Base-by-base conservation (phyloP, 1,140 invertebrate genomes). In the Dreissena polymorpha region DNA sequence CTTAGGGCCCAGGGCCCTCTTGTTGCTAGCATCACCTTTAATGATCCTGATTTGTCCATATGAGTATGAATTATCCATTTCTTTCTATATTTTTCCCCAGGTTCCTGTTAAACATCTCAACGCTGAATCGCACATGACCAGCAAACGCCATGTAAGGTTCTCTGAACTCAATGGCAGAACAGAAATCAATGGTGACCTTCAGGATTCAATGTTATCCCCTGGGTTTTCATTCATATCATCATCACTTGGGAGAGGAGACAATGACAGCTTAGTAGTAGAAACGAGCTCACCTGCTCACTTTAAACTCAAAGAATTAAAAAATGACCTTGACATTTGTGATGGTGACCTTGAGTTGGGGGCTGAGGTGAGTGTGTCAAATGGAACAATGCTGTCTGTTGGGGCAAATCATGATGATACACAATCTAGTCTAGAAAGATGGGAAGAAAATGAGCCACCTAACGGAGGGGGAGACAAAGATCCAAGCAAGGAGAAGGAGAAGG, bases 221-320 rank as follows among this genome's bases (percentile, higher is more conserved):
- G 76, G 76, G n/a, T 78, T 78, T 57, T 64, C 76, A 16, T 77
- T 67, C 21, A 77, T 77, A 23, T 50, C 69, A 49, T 65, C 74
- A 57, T 53, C 72, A 50, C 57, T 23, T 60, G 57, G 57, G 21
- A 60, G 16, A n/a, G 16, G 10, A 12, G 57, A 60, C 39, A 39
- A 39, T 60, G 57, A 60, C 12, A 12, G 57, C 21, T 60, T 60
- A 60, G 10, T 60, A 12, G 57, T 60, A 10, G 16, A 60, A 60
- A 60, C 57, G 3, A 60, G 57, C 21, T 60, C 57, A 60, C 57
- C 57, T 6, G 57, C 10, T 18, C 16, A 18, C 16, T 60, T 23
- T 6, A 60, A 23, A 23, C 21, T 60, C 21, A 60, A 60, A 10
- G 57, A 60, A n/a, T 60, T 60, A 60, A 60, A 60, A n/a, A 23